Evolutionary conservation across 2,797 vertebrate species (phyloP), one percentile per base, ranked within the genome.

Genomic region (Melanotaenia trifasciata): DNA sequence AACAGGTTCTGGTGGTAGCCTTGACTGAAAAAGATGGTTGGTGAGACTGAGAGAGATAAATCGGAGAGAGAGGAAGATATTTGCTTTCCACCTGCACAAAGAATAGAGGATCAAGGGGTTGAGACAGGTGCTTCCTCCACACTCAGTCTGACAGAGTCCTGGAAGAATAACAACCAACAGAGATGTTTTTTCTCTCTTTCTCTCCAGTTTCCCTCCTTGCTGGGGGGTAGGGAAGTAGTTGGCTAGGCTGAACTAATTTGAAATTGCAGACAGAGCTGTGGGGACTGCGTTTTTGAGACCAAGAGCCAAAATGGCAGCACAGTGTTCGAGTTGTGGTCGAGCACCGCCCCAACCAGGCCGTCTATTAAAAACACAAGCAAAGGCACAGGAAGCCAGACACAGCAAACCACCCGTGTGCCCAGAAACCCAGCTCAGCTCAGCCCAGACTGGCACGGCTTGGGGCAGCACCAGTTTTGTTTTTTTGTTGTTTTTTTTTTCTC

Each of bases 321-420:
- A 88, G 72, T 75, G 89, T 91, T 94, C 89, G 77, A 87, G 90
- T 90, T 95, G 93, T 76, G 94, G 94, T 94, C 47, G 91, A 94
- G 93, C 93, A 92, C 94, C 86, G 73, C 94, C 92, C 94, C 90
- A 63, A 92, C 89, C 84, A 88, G 87, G 84, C 92, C 76, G 90
- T 85, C 89, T 94, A 93, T 94, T 92, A 94, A 96, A 96, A 95
- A 93, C 89, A 90, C 90, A 61, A 79, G 83, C 84, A 85, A 74
- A 91, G 90, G 90, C 86, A 80, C 33, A 86, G 80, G 85, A 90
- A 93, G 87, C 84, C 90, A 93, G 93, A 92, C 93, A 79, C 84
- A 93, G 90, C 88, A 92, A 94, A 94, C 90, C 90, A 80, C 91
- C 92, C 81, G 65, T 65, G 69, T 72, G 67, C 78, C 76, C 89